Conservation (phyloP, 2,888 invertebrate species). For the Andrena haemorrhoa region DNA sequence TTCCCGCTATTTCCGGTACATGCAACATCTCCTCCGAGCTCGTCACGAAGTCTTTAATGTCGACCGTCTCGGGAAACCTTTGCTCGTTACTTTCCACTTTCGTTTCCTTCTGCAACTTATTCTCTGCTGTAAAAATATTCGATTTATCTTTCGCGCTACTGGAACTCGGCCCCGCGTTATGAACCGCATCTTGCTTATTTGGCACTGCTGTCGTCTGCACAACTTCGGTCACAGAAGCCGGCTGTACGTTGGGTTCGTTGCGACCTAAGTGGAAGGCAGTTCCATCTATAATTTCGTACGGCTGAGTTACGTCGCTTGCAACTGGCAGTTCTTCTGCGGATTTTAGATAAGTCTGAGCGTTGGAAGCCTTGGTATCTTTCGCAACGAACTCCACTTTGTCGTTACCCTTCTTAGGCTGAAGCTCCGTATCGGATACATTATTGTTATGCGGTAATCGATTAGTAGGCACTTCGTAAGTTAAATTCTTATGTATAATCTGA, state of each 20-base stretch:
- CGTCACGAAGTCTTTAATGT: conserved; percentile 33
- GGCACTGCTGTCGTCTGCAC: conserved; percentile 25
- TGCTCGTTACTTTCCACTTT: conserved; percentile 3
- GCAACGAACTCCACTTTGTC: background rate
- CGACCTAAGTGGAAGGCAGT: conserved; percentile 86
- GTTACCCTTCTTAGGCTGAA: conserved; percentile 17
- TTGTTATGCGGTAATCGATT: conserved; percentile 22
- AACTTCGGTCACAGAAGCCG: conserved; percentile 26
- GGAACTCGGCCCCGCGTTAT: conserved; percentile 6
- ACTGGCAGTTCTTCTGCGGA: conserved; percentile 21
- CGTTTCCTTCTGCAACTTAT: background rate
- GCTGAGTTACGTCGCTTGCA: conserved; percentile 46
- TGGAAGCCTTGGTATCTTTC: background rate
- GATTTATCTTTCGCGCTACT: conserved; percentile 7
- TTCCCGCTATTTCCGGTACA: conserved; percentile 10
- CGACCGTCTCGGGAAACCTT: background rate
- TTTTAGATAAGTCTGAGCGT: conserved; percentile 6
- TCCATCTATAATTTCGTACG: conserved; percentile 88
- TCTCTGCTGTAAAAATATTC: conserved; percentile 21
- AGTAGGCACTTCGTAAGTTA: conserved; percentile 51
- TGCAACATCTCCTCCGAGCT: conserved; percentile 32
- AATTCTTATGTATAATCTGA: conserved; percentile 84
- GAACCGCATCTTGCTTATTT: conserved; percentile 21
- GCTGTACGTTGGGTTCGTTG: conserved; percentile 19
- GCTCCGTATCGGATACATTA: background rate